These are phyloP conservation scores for Heterohyrax brucei DNA, from an alignment of 2,797 vertebrate genomes.

Conservation along the genomic window DNA sequence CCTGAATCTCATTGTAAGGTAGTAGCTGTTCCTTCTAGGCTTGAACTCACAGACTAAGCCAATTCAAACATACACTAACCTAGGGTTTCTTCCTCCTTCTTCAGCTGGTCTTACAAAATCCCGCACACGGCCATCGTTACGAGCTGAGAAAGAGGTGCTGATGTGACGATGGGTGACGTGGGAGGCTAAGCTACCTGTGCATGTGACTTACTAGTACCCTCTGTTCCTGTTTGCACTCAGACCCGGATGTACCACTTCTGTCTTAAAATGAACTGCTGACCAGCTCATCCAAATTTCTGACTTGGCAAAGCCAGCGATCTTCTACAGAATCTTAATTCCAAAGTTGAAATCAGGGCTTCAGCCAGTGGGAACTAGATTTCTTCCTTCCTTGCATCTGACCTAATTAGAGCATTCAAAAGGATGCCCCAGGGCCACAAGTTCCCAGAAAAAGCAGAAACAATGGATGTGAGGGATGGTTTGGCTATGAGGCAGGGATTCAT, in stretches of 20 bases:
- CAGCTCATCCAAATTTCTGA: neutral
- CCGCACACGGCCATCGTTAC: neutral
- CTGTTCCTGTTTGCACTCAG: neutral
- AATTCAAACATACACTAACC: neutral
- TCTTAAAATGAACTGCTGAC: neutral
- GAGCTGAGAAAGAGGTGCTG: neutral
- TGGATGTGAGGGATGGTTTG: neutral
- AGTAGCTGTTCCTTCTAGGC: neutral
- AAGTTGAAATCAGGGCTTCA: neutral
- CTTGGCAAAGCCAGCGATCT: neutral
- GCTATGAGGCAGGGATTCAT: neutral
- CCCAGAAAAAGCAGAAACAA: neutral
- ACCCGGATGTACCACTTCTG: neutral
- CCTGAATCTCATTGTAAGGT: neutral
- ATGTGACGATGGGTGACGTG: fast-evolving
- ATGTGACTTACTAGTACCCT: neutral
- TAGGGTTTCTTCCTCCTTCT: neutral
- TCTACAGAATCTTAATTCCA: neutral
- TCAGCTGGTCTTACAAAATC: neutral
- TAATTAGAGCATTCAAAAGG: neutral
- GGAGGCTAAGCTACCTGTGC: too few relatives aligned
- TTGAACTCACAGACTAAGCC: neutral
- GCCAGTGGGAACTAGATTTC: neutral
- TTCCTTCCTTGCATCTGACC: slow-evolving; percentile 10
- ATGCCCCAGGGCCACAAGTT: neutral